These are phyloP conservation scores for Anthoscopus minutus DNA, from an alignment of 2,113 vertebrate genomes.

Conservation along the genomic window DNA sequence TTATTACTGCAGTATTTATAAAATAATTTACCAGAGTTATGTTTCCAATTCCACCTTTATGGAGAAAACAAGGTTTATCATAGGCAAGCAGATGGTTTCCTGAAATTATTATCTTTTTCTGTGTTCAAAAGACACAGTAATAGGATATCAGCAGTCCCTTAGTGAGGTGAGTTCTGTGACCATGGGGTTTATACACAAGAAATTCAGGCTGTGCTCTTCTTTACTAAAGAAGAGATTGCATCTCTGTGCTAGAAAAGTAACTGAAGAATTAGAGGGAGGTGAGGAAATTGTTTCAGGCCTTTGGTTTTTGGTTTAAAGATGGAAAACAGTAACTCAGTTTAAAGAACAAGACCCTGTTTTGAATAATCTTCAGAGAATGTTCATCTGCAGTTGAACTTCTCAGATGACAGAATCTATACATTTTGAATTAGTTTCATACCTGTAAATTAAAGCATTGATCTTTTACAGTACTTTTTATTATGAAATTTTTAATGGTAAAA, in stretches of 20 bases:
- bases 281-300: not conserved
- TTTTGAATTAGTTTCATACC: not conserved
- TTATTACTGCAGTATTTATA: not conserved
- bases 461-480: not conserved
- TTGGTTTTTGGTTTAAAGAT: not conserved
- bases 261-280: not conserved
- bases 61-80: conserved; percentile 17
- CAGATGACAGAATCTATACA: not conserved
- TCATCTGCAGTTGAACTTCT: not conserved
- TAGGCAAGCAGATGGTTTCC: conserved; percentile 28
- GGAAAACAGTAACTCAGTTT: not conserved
- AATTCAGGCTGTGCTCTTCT: not conserved
- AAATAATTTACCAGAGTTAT: not conserved
- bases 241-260: not conserved
- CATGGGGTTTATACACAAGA: not conserved
- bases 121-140: not conserved
- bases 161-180: not conserved
- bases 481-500: not conserved
- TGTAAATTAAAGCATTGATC: not conserved
- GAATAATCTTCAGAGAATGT: not conserved
- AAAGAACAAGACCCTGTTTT: not conserved
- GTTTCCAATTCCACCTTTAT: not conserved
- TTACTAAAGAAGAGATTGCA: not conserved
- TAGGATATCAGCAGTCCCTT: not conserved
- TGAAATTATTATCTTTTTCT: not conserved